phyloP scores from a whole-genome alignment of 2,888 invertebrate species.

The Coelinius sp. region DNA sequence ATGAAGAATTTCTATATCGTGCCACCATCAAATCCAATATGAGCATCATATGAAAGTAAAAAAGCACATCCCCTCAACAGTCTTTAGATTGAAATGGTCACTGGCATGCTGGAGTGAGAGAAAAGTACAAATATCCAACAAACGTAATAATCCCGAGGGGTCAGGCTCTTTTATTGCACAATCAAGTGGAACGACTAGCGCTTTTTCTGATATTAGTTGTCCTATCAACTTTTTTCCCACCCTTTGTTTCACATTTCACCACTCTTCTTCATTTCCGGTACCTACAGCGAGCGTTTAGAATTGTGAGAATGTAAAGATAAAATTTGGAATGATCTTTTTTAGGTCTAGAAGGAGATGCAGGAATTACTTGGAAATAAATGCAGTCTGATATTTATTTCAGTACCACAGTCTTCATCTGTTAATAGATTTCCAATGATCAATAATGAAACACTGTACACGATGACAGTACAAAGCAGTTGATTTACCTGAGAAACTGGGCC shows the following conservation, averaged over 20 bases:
- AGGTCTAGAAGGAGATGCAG: not conserved
- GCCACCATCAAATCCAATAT: not conserved
- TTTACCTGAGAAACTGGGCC: slow-evolving; percentile 4
- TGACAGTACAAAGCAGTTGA: slow-evolving; percentile 13
- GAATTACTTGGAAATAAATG: not conserved
- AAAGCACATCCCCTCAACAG: not conserved
- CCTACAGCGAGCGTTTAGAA: not conserved
- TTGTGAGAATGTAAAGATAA: not conserved
- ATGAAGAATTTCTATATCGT: not conserved
- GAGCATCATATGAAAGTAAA: not conserved
- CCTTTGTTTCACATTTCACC: not conserved
- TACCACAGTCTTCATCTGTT: not conserved
- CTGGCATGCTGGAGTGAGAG: not conserved
- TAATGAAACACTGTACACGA: not conserved
- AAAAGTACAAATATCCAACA: slow-evolving; percentile 36
- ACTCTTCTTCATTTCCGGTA: not conserved
- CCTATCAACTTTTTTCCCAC: slow-evolving; percentile 1
- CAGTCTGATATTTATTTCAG: no score
- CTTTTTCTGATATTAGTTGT: not conserved
- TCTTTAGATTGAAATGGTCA: not conserved
- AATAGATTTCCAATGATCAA: not conserved
- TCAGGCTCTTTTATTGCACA: slow-evolving; percentile 41
- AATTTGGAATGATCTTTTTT: not conserved
- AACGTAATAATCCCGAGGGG: slow-evolving; percentile 40
- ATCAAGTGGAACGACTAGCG: slow-evolving; percentile 20